Evolutionary conservation across 2,888 invertebrate genomes (phyloP).

Genomic region (Diploptera punctata): DNA sequence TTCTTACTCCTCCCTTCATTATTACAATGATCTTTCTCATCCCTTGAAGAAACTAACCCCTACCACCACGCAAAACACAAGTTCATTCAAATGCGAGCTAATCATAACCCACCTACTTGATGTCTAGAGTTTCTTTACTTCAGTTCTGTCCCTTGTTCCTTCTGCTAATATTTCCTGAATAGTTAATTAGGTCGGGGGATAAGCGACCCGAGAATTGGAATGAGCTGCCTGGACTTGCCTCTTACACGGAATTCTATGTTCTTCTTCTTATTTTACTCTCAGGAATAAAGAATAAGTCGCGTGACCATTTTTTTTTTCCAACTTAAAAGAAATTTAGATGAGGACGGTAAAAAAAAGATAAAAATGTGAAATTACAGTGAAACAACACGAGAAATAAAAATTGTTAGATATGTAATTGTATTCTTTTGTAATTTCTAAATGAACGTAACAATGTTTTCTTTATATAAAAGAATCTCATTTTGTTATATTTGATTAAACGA

Average conservation of each 20-base stretch:
- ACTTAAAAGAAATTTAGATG: slow-evolving; percentile 12
- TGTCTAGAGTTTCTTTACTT: slow-evolving; percentile 16
- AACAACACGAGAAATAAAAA: slow-evolving; percentile 7
- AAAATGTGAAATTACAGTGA: background rate
- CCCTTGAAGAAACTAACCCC: background rate
- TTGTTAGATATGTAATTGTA: background rate
- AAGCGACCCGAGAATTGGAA: background rate
- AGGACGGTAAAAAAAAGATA: background rate
- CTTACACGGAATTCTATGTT: background rate
- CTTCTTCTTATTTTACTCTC: background rate
- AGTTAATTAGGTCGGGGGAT: slow-evolving; percentile 8
- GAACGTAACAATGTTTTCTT: background rate
- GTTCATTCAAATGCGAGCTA: slow-evolving; percentile 26
- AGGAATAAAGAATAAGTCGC: slow-evolving; percentile 18
- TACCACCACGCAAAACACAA: slow-evolving; percentile 27
- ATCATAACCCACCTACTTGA: slow-evolving; percentile 23
- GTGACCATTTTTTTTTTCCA: slow-evolving; percentile 1
- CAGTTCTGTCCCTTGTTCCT: slow-evolving; percentile 17
- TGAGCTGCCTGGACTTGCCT: background rate
- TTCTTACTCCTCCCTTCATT: background rate
- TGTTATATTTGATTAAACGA: background rate
- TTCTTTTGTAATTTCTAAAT: background rate
- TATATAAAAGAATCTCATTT: background rate
- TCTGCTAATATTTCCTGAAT: slow-evolving; percentile 27
- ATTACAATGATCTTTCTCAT: slow-evolving; percentile 3